phyloP scores from a whole-genome alignment of 2,113 vertebrate genomes.

The Prietella phreatophila region DNA sequence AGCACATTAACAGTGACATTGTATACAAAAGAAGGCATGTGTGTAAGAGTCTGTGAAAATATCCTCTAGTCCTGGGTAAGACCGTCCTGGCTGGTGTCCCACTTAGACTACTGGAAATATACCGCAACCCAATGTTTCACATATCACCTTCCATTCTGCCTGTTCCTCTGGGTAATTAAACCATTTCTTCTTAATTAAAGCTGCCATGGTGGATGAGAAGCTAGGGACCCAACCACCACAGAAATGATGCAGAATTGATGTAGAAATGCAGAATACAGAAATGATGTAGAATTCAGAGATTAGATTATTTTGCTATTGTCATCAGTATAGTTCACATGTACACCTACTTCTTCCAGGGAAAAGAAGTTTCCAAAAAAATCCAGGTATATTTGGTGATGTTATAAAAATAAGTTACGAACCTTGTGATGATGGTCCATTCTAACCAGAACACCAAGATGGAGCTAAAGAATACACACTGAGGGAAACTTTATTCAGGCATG shows the following conservation, averaged over 20 bases:
- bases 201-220: slow-evolving; percentile 7
- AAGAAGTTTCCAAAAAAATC: neutral
- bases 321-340: neutral
- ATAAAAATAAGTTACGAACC: neutral
- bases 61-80: slow-evolving; percentile 4
- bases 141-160: slow-evolving; percentile 20
- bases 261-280: too few species aligned
- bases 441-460: neutral
- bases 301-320: neutral
- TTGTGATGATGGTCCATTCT: neutral
- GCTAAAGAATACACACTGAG: neutral
- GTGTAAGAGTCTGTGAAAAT: neutral
- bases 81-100: slow-evolving; percentile 15
- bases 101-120: slow-evolving; percentile 35
- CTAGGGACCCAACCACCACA: slow-evolving; percentile 20
- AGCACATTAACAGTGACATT: neutral
- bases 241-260: too few species aligned
- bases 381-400: neutral
- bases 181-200: slow-evolving; percentile 48
- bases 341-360: neutral
- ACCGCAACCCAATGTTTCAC: slow-evolving; percentile 35
- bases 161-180: slow-evolving; percentile 42
- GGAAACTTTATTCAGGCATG: neutral
- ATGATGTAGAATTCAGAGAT: neutral
- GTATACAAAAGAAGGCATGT: neutral